These are phyloP conservation scores for Synergus gifuensis DNA, from an alignment of 2,888 invertebrate genomes.

Conservation along the genomic window DNA sequence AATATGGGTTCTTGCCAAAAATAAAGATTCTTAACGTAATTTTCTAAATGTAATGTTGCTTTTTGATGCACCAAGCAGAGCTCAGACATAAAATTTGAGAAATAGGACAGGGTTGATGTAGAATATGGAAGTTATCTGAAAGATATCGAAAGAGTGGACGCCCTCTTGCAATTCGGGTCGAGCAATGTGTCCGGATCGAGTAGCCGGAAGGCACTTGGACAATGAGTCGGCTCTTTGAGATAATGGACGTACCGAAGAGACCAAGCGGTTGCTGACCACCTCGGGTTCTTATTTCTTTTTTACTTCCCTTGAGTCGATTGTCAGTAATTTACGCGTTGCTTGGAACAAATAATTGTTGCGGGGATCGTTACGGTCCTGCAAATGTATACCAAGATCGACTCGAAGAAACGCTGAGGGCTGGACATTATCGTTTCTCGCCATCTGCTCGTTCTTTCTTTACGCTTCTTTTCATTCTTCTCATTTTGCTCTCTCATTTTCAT, in stretches of 20 bases:
- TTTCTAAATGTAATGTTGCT: not conserved
- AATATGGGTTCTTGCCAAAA: too few species aligned
- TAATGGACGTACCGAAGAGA: not conserved
- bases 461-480: not conserved
- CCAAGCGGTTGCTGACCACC: conserved; percentile 4
- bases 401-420: conserved; percentile 20
- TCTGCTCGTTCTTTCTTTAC: not conserved
- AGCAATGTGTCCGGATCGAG: not conserved
- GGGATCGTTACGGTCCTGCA: conserved; percentile 48
- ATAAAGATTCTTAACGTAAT: too few species aligned
- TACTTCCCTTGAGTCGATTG: conserved; percentile 53
- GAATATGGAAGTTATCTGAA: not conserved
- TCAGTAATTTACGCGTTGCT: conserved; percentile 64
- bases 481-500: conserved; percentile 1
- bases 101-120: not conserved
- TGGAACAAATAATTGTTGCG: conserved; percentile 61
- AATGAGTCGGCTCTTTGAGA: conserved; percentile 1
- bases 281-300: not conserved
- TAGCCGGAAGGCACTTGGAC: conserved; percentile 7
- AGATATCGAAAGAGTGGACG: not conserved
- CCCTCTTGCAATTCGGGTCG: not conserved
- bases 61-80: not conserved
- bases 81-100: too few species aligned
- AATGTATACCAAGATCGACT: conserved; percentile 2
- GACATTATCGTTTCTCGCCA: conserved; percentile 28